A percentile compares a stretch with the other conserved stretches of the same genome.
phyloP scores from a whole-genome alignment of 2,113 vertebrate genomes.

The Psettodes erumei region DNA sequence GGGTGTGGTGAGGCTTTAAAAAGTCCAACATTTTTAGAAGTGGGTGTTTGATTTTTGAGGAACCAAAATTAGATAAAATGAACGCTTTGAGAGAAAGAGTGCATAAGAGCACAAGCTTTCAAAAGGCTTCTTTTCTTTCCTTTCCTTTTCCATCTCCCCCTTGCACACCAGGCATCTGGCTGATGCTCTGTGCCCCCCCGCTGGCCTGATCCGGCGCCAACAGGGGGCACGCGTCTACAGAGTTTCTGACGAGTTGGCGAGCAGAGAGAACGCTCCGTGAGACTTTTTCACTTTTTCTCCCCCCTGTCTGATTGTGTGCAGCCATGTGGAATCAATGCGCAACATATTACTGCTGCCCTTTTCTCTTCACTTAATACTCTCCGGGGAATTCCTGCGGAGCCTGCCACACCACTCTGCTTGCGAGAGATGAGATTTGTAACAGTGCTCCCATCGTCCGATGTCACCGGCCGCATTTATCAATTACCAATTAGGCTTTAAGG shows the following conservation, averaged over 20 bases:
- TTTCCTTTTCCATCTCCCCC: background rate
- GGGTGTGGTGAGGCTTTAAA: background rate
- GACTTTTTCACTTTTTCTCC: constrained; percentile 43
- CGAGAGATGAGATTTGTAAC: constrained; percentile 68
- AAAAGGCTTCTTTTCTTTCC: too few species aligned
- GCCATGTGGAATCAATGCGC: constrained; percentile 73
- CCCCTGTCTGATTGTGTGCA: constrained; percentile 71
- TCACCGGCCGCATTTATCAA: constrained; percentile 66
- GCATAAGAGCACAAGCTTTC: background rate
- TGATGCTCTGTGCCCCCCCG: constrained; percentile 1
- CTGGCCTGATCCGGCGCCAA: constrained; percentile 19
- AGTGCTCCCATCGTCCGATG: constrained; percentile 33
- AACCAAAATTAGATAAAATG: background rate
- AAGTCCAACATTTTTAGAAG: constrained; percentile 4
- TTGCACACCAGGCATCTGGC: background rate
- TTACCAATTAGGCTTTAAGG: constrained; percentile 72
- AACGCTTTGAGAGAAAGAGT: background rate
- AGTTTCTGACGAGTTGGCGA: constrained; percentile 10
- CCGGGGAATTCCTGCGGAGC: constrained; percentile 56
- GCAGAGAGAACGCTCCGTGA: constrained; percentile 40
- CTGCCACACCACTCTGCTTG: constrained; percentile 23
- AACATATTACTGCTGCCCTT: constrained; percentile 71
- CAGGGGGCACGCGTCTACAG: constrained; percentile 43
- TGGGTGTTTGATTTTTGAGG: background rate
- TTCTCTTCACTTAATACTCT: constrained; percentile 64